These are phyloP conservation scores for Regulus satrapa DNA, from an alignment of 2,113 vertebrate species.

Conservation along the genomic window DNA sequence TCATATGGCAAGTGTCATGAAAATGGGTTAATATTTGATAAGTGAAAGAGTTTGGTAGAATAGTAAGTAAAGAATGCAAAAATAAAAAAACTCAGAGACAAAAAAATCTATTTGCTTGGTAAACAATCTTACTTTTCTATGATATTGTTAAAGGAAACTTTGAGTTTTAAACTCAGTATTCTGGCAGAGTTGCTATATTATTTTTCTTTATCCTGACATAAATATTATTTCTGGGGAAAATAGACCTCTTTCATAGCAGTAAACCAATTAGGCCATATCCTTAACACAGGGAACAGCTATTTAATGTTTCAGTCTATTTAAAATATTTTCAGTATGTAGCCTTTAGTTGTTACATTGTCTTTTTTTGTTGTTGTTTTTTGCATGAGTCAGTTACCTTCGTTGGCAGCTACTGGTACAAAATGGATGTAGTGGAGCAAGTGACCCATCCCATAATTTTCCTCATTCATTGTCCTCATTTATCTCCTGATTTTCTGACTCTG, in stretches of 20 bases:
- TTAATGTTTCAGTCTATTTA: background rate
- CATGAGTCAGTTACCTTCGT: background rate
- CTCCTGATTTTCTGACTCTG: background rate
- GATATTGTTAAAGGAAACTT: background rate
- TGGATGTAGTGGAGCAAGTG: background rate
- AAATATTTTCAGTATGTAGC: background rate
- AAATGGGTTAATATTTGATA: background rate
- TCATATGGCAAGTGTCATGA: background rate
- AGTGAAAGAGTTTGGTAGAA: background rate
- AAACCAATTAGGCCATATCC: background rate
- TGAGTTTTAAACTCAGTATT: background rate
- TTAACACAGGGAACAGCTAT: background rate
- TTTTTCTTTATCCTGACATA: background rate
- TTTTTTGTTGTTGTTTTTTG: background rate
- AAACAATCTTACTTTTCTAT: background rate
- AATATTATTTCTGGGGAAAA: background rate
- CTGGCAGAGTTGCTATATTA: background rate
- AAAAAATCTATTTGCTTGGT: background rate
- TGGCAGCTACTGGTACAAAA: background rate
- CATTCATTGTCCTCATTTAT: background rate
- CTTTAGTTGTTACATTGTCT: background rate
- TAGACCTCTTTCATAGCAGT: background rate
- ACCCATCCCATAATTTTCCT: background rate
- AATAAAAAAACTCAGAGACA: background rate
- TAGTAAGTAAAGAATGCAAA: background rate